phyloP scores from a whole-genome alignment of 1,140 invertebrate species.

The Achatina immaculata region DNA sequence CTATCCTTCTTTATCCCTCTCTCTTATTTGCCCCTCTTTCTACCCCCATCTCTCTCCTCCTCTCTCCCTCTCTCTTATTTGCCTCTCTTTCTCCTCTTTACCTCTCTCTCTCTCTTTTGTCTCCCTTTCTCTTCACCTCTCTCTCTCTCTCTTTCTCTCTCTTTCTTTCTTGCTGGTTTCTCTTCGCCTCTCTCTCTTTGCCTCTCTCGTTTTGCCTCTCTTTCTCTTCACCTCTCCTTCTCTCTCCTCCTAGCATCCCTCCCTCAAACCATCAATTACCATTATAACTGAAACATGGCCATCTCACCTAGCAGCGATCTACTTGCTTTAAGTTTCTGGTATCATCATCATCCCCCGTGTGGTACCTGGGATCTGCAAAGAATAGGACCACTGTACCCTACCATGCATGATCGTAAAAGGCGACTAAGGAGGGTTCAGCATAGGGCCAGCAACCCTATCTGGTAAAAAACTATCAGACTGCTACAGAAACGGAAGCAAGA shows the following conservation, averaged over 20 bases:
- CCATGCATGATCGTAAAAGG: no score
- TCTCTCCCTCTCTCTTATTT: background rate
- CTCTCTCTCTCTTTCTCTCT: conserved; percentile 22
- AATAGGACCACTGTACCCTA: no score
- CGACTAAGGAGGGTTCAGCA: no score
- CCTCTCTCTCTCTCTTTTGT: conserved; percentile 18
- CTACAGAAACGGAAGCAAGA: no score
- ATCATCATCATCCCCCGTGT: no score
- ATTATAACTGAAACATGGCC: no score
- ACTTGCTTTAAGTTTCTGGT: no score
- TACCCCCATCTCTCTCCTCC: background rate
- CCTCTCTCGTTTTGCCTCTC: conserved; percentile 20
- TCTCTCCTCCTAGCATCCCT: background rate
- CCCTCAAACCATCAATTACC: no score
- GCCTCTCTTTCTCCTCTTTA: background rate
- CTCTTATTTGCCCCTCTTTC: background rate
- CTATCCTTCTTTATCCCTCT: background rate
- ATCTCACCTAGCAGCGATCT: no score
- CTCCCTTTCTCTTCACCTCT: background rate
- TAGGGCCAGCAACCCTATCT: no score
- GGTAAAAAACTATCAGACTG: no score
- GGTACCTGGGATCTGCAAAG: no score
- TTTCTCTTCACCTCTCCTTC: background rate
- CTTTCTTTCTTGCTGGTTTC: conserved; percentile 1
- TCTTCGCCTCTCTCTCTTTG: background rate